These are phyloP conservation scores for Buteo buteo DNA, from an alignment of 2,113 vertebrate species.

Conservation along the genomic window DNA sequence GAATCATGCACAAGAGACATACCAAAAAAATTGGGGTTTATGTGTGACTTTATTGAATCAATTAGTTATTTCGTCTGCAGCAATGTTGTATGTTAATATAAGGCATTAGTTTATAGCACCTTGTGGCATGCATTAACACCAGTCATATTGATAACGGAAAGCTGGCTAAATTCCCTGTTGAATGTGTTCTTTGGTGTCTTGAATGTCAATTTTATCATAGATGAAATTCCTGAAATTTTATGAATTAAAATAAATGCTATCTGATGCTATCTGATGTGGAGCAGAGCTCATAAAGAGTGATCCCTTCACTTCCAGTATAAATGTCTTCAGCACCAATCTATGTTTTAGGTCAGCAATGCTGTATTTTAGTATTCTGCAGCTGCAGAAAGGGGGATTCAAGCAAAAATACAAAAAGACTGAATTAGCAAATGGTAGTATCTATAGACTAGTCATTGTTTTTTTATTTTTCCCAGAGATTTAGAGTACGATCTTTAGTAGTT, in stretches of 20 bases:
- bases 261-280: background rate
- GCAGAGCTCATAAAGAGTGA: background rate
- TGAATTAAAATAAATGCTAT: background rate
- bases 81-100: background rate
- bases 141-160: background rate
- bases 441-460: background rate
- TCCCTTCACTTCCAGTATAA: background rate
- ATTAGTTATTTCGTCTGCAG: background rate
- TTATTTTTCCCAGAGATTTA: background rate
- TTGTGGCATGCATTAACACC: background rate
- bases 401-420: background rate
- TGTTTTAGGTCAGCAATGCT: background rate
- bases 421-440: background rate
- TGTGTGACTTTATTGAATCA: background rate
- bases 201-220: background rate
- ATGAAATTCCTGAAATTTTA: background rate
- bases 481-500: background rate
- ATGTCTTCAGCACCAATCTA: background rate
- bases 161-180: background rate
- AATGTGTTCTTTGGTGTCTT: background rate
- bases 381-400: background rate
- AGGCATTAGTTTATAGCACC: background rate
- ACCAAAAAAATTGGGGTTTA: background rate
- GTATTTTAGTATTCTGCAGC: background rate
- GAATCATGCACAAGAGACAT: background rate